Conservation (phyloP, 2,113 vertebrate species). For the Poeciliopsis prolifica region DNA sequence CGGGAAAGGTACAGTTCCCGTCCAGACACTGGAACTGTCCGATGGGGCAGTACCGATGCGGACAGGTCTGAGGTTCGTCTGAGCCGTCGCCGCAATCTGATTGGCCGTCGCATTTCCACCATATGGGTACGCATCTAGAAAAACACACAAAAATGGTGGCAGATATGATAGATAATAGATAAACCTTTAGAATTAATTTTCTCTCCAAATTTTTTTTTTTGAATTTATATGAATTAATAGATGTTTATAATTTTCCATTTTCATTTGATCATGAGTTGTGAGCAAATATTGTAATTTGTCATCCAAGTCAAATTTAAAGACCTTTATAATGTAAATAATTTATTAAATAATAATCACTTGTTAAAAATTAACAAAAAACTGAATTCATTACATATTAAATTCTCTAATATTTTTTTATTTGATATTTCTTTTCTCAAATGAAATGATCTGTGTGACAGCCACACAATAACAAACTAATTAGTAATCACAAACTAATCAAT, state of each 20-base stretch:
- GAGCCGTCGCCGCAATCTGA: constrained; percentile 75
- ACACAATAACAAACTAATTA: neutral
- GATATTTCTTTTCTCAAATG: neutral
- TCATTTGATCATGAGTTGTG: too few relatives aligned
- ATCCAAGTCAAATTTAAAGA: too few relatives aligned
- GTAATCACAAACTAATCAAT: too few relatives aligned
- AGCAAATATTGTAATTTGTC: neutral
- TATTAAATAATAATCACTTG: neutral
- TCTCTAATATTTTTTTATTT: neutral
- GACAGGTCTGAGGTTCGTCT: constrained; percentile 76
- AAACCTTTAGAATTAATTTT: too few relatives aligned
- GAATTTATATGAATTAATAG: too few relatives aligned
- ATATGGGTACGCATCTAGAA: constrained; percentile 74
- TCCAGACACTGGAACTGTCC: constrained; percentile 79
- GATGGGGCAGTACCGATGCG: constrained; percentile 61
- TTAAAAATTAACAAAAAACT: neutral
- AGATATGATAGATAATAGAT: neutral
- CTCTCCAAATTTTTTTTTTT: too few relatives aligned
- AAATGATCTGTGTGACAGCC: neutral
- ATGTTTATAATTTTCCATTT: too few relatives aligned
- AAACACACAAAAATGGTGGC: neutral
- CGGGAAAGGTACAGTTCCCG: constrained; percentile 71
- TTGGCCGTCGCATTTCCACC: constrained; percentile 79
- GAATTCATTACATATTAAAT: neutral
- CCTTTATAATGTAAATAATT: neutral